A percentile compares a stretch with the other conserved stretches of the same genome.
phyloP scores from a whole-genome alignment of 2,888 invertebrate species.

The Leucania comma region DNA sequence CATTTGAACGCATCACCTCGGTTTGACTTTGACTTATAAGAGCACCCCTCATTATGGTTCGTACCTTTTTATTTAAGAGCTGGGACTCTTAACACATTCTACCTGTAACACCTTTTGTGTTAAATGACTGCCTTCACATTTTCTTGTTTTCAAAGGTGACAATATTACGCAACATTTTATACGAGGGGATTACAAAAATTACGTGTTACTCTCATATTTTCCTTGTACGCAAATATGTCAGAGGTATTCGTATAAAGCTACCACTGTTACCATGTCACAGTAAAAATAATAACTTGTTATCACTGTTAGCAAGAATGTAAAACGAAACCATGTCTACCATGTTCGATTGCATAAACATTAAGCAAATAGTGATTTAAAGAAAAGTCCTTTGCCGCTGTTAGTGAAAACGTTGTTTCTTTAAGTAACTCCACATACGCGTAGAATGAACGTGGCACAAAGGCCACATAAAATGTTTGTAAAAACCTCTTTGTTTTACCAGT shows the following conservation, averaged over 20 bases:
- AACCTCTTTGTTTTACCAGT: slow-evolving; percentile 36
- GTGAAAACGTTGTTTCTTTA: neutral
- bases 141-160: slow-evolving; percentile 41
- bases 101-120: slow-evolving; percentile 53
- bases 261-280: neutral
- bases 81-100: slow-evolving; percentile 51
- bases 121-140: slow-evolving; percentile 42
- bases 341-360: slow-evolving; percentile 12
- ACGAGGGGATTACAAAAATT: slow-evolving; percentile 22
- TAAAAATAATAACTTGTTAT: slow-evolving; percentile 16
- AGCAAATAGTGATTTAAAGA: slow-evolving; percentile 16
- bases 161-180: slow-evolving; percentile 18
- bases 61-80: slow-evolving; percentile 63
- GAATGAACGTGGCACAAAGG: slow-evolving; percentile 6
- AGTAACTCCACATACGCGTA: slow-evolving; percentile 1
- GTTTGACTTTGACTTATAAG: slow-evolving; percentile 69
- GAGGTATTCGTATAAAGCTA: neutral
- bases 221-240: neutral
- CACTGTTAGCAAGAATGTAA: slow-evolving; percentile 22
- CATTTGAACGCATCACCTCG: slow-evolving; percentile 68
- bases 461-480: slow-evolving; percentile 6
- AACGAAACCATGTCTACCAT: slow-evolving; percentile 3
- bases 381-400: slow-evolving; percentile 4
- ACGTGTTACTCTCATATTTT: slow-evolving; percentile 14
- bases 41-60: slow-evolving; percentile 64